A percentile compares a stretch with the other conserved stretches of the same genome.
phyloP scores from a whole-genome alignment of 2,888 invertebrate genomes.

The Electrophaes corylata region DNA sequence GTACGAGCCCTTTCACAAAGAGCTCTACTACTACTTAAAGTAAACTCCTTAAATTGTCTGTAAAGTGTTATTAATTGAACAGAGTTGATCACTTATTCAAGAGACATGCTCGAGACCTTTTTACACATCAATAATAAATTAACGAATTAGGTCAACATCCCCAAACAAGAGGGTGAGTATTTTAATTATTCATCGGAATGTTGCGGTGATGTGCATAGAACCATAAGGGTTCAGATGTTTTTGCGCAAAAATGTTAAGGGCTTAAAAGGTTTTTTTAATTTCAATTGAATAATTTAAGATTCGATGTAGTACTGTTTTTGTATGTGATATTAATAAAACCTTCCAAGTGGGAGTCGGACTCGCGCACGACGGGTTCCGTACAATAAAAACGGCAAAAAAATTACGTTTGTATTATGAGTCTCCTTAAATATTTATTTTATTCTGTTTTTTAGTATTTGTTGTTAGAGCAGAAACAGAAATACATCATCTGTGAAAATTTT shows the following conservation, averaged over 20 bases:
- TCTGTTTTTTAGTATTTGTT: too few relatives aligned
- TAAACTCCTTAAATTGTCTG: conserved; percentile 23
- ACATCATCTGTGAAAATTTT: too few relatives aligned
- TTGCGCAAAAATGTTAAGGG: background rate
- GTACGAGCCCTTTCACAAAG: too few relatives aligned
- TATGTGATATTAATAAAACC: too few relatives aligned
- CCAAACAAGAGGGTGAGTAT: conserved; percentile 16
- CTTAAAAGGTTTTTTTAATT: background rate
- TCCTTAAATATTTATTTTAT: too few relatives aligned
- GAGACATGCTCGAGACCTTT: conserved; percentile 25
- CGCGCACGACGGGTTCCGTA: too few relatives aligned
- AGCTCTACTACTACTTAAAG: too few relatives aligned
- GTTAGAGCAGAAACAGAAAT: too few relatives aligned
- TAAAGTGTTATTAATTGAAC: conserved; percentile 28
- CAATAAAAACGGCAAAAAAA: too few relatives aligned
- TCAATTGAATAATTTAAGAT: background rate
- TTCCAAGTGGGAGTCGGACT: too few relatives aligned
- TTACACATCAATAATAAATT: conserved; percentile 41
- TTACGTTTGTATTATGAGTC: too few relatives aligned
- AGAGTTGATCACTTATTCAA: conserved; percentile 33
- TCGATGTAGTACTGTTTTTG: background rate
- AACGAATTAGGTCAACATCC: conserved; percentile 38
- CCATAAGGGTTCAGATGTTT: conserved; percentile 3
- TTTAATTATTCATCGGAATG: conserved; percentile 28
- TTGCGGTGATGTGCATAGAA: conserved; percentile 8